Conservation (phyloP, 1,140 invertebrate species). For the Procambarus virginalis region DNA sequence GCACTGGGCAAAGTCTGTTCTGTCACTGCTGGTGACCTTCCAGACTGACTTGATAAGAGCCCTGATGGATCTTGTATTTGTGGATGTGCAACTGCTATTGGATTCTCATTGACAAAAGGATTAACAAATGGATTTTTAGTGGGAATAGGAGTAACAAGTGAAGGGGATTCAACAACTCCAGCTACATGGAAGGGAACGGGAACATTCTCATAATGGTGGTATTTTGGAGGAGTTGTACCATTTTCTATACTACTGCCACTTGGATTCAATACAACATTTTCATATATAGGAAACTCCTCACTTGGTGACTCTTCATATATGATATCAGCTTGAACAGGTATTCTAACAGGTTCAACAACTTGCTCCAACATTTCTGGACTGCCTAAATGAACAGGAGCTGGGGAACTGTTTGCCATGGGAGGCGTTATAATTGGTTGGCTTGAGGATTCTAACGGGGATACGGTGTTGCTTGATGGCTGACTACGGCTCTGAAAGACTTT, state of each 20-base stretch:
- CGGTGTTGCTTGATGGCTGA: conserved; percentile 70
- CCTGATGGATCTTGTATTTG: not conserved
- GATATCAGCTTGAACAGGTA: conserved; percentile 64
- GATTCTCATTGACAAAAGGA: conserved; percentile 46
- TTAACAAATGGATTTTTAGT: conserved; percentile 63
- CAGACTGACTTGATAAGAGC: conserved; percentile 14
- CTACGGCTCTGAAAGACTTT: conserved; percentile 69
- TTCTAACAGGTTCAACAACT: conserved; percentile 44
- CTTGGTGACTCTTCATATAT: conserved; percentile 69
- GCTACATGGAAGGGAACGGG: conserved; percentile 23
- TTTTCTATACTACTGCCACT: conserved; percentile 42
- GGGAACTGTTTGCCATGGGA: conserved; percentile 47
- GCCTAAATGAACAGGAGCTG: conserved; percentile 37
- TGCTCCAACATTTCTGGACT: conserved; percentile 46
- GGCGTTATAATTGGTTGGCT: conserved; percentile 57
- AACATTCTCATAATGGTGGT: conserved; percentile 56
- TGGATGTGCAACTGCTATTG: not conserved
- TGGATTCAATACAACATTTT: conserved; percentile 69
- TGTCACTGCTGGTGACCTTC: not conserved
- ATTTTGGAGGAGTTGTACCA: conserved; percentile 31
- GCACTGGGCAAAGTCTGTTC: conserved; percentile 26
- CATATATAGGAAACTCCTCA: conserved; percentile 71
- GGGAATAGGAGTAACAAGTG: conserved; percentile 39
- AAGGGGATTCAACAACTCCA: conserved; percentile 1
- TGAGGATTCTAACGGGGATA: conserved; percentile 69